Percentiles rank a stretch among this genome's conserved stretches.
Evolutionary conservation across 2,797 vertebrate genomes (phyloP).

Genomic region (Xenops minutus): DNA sequence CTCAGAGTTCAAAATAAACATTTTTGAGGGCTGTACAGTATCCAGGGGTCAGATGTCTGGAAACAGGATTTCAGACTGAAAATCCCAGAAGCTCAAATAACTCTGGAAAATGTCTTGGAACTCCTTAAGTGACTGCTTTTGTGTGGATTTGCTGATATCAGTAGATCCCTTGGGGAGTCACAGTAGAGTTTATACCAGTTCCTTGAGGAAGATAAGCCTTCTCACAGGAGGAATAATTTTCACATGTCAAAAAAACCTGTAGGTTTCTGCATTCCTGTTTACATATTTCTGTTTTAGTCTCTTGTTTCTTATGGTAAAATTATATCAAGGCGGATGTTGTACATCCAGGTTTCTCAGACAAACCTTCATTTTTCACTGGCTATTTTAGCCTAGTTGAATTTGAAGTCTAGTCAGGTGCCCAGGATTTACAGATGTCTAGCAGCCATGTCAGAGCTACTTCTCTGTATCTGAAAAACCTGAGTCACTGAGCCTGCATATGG

Average conservation of each 20-base stretch:
- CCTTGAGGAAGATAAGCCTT: background rate
- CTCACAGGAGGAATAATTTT: background rate
- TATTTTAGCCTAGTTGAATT: background rate
- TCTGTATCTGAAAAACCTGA: background rate
- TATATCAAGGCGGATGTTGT: background rate
- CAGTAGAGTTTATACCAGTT: background rate
- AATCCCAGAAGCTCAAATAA: constrained; percentile 26
- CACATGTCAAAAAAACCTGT: background rate
- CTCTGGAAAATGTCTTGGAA: constrained; percentile 5
- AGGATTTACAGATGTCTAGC: constrained; percentile 5
- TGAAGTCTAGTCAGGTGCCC: background rate
- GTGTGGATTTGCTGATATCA: constrained; percentile 11
- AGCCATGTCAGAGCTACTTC: background rate
- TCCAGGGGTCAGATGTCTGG: constrained; percentile 23
- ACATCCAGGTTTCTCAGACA: background rate
- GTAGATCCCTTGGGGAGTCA: background rate
- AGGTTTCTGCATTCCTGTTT: background rate
- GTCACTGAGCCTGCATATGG: background rate
- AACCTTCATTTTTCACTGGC: background rate
- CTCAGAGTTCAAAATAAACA: constrained; percentile 28
- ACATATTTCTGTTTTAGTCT: background rate
- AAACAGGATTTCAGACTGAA: constrained; percentile 39
- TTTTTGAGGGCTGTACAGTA: background rate
- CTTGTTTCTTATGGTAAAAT: background rate
- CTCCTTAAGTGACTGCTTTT: background rate